Evolutionary conservation across 2,797 vertebrate species (phyloP).

Genomic region (Fratercula arctica): DNA sequence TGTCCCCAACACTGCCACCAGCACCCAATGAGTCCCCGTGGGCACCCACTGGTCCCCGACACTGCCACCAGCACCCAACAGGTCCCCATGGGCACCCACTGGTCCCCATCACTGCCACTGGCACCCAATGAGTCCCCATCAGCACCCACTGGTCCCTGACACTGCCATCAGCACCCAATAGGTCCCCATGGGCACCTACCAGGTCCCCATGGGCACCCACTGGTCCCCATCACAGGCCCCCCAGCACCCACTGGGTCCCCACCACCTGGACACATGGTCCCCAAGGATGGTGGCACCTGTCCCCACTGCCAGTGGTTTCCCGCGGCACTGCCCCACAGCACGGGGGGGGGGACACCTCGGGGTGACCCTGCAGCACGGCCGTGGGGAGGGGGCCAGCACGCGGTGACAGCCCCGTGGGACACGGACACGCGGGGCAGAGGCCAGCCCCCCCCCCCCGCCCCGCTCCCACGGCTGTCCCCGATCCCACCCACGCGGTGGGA

Average conservation of each 20-base stretch:
- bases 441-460: background rate
- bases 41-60: background rate
- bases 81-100: background rate
- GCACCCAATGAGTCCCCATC: too few relatives aligned
- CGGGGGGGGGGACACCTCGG: background rate
- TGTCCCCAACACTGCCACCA: background rate
- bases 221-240: background rate
- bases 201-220: background rate
- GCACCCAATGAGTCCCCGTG: background rate
- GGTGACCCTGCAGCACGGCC: background rate
- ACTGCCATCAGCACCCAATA: background rate
- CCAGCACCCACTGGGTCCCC: background rate
- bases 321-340: rapidly evolving
- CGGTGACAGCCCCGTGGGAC: background rate
- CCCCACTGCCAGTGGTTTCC: background rate
- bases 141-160: background rate
- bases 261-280: background rate
- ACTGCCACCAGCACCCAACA: too few relatives aligned
- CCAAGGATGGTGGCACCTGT: background rate
- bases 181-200: background rate
- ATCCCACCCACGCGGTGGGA: rapidly evolving
- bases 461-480: background rate
- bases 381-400: background rate
- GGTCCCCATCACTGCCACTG: too few relatives aligned
- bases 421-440: background rate